A percentile compares a stretch with the other conserved stretches of the same genome.
Conservation (phyloP, 2,888 invertebrate species). For the Flabesymbios commensalis region DNA sequence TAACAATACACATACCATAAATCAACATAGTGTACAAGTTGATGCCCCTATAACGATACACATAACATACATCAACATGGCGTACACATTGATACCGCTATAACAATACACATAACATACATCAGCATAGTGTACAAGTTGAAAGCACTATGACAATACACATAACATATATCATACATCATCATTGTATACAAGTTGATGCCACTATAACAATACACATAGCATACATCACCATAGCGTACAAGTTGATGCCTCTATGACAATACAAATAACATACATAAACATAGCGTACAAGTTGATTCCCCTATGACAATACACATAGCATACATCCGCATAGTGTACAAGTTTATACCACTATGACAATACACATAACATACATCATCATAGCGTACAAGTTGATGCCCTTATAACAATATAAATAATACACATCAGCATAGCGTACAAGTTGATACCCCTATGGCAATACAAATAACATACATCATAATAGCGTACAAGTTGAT, state of each 20-base stretch:
- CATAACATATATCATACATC: slow-evolving; percentile 23
- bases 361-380: too few species aligned
- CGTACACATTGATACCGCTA: slow-evolving; percentile 52
- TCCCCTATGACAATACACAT: slow-evolving; percentile 38
- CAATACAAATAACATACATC: too few species aligned
- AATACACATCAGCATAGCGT: neutral
- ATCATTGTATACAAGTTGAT: slow-evolving; percentile 52
- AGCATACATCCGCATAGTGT: neutral
- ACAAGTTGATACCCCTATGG: neutral
- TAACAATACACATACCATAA: slow-evolving; percentile 9
- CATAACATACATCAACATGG: slow-evolving; percentile 49
- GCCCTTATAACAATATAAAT: slow-evolving; percentile 39
- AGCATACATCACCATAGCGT: neutral
- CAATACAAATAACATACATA: too few species aligned
- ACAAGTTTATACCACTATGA: neutral
- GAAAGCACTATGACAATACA: neutral
- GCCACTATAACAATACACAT: slow-evolving; percentile 38
- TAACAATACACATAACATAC: slow-evolving; percentile 9
- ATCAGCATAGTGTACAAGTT: neutral
- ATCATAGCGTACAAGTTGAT: slow-evolving; percentile 53
- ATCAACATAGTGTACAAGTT: neutral
- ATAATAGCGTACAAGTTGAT: slow-evolving; percentile 53
- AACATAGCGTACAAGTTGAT: slow-evolving; percentile 53
- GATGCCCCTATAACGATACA: neutral
- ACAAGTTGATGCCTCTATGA: neutral